Base-by-base conservation (phyloP, 2,797 vertebrate genomes). In the Rhynchotus rufescens region DNA sequence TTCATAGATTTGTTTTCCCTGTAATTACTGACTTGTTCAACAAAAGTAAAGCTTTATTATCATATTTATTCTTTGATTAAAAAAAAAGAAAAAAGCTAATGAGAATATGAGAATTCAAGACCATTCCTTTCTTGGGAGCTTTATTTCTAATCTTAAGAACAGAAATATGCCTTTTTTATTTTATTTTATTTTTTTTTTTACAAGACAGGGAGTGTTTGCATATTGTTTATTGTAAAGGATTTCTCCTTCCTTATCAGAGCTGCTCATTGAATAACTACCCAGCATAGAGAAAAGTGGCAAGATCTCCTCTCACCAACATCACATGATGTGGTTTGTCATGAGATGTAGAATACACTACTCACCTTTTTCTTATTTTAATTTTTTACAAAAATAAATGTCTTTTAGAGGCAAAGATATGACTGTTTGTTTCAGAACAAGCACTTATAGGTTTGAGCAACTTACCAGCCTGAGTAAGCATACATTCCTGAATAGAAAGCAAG, bases 401-500 rank as follows among this genome's bases (percentile, higher is more conserved):
- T 12, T 65, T 84, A 71, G 16, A 81, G 9, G 40, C 40, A 40
- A 40, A 40, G 20, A 71, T 14, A 38, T 23, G 56, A 83, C 10
- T 34, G 9, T 13, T 65, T 42, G 22, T 38, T 91, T 61, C 60
- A 73, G 16, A 26, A 71, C 9, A 79, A 83, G 74, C 44, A 30
- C 0, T 1, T 49, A 2, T 1, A 89, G 71, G 4, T 85, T 87
- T 89, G 36, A 72, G 66, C 42, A 66, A 98, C 98, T 98, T 97
- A 99, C 99, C 99, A 99, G 86, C 99, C 99, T 66, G 99, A 98
- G 25, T 99, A 99, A 26, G 99, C 99, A 71, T 99, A 99, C 99
- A 99, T 99, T 97, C 99, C 99, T 44, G 99, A 99, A 97, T 99
- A 99, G 96, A 99, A 99, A 61, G 99, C 99, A 89, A 99, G 96